These are phyloP conservation scores for Elachura formosa DNA, from an alignment of 2,113 vertebrate species.

Conservation along the genomic window DNA sequence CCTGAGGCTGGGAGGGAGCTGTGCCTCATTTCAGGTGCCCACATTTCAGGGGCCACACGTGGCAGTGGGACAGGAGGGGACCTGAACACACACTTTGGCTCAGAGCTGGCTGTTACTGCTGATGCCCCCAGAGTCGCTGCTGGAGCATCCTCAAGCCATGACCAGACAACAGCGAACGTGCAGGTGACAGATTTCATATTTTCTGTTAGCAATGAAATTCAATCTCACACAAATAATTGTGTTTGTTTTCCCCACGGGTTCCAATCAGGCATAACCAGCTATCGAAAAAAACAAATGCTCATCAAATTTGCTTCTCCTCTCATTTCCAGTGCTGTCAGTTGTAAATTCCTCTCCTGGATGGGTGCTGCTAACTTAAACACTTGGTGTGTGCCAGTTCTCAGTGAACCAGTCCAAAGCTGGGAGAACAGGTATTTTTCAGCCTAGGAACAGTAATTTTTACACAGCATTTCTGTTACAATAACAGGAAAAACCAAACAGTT, in stretches of 20 bases:
- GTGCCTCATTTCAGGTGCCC: not conserved
- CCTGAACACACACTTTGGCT: rapidly evolving
- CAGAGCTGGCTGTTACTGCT: not conserved
- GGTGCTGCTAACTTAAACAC: not conserved
- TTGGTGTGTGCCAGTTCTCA: not conserved
- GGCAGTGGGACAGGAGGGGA: not conserved
- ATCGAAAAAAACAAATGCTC: conserved; percentile 18
- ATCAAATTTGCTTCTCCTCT: conserved; percentile 28
- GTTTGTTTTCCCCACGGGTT: conserved; percentile 40
- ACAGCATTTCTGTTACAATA: not conserved
- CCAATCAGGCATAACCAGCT: conserved; percentile 5
- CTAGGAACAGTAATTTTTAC: not conserved
- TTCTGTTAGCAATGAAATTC: conserved; percentile 6
- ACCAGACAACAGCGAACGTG: rapidly evolving
- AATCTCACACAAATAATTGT: conserved; percentile 43
- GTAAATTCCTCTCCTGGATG: not conserved
- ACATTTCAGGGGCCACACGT: not conserved
- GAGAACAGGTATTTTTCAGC: not conserved
- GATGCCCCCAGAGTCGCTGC: rapidly evolving
- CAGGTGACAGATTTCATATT: conserved; percentile 12
- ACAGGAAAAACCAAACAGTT: not conserved
- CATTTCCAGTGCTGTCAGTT: not conserved
- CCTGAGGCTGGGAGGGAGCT: not conserved
- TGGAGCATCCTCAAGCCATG: not conserved
- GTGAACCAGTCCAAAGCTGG: not conserved